Base-by-base conservation (phyloP, 2,797 vertebrate genomes). In the Valencia hispanica region DNA sequence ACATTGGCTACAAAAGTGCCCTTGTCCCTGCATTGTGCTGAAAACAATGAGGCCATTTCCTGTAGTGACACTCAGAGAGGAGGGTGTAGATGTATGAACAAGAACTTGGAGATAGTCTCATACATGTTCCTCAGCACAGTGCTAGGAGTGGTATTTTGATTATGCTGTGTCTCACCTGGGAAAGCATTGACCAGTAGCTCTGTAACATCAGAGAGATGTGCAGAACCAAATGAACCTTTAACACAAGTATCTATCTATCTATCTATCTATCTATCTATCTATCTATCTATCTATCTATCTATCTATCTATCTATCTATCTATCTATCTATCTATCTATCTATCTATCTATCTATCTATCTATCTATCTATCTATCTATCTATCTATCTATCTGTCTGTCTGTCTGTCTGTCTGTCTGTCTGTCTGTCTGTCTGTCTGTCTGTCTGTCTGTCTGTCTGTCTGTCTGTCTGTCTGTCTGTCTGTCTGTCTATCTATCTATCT, bases 151-250 rank as follows among this genome's bases (percentile, higher is more conserved):
- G 96, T 98, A 82, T 99, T 98, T 95, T 98, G 7, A 97, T 97
- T 96, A 97, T 99, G 87, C 94, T 99, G 32, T 98, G 98, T 86
- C 92, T 99, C 68, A 99, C 97, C 94, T 94, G 97, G 12, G 92
- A 94, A 6, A n/a, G n/a, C n/a, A n/a, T n/a, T n/a, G n/a, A n/a
- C 81, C 93, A 95, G 71, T 99, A 97, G 97, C 93, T 98, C 73
- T 97, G 95, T 92, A 98, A 97, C 90, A 93, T 98, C 79, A 94
- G 97, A 45, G 97, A 98, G 77, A 97, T 97, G 0, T 98, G 97
- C 77, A 87, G 97, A 0, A 99, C 93, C 97, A 98, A 90, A 99
- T 98, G 97, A 97, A 98, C 82, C 97, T 97, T 14, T 98, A 99
- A 89, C 97, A 98, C 77, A 98, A 99, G n/a, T n/a, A n/a, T n/a